Percentiles rank a stretch among this genome's conserved stretches.
Conservation (phyloP, 2,888 invertebrate genomes). For the Cerastis rubricosa region DNA sequence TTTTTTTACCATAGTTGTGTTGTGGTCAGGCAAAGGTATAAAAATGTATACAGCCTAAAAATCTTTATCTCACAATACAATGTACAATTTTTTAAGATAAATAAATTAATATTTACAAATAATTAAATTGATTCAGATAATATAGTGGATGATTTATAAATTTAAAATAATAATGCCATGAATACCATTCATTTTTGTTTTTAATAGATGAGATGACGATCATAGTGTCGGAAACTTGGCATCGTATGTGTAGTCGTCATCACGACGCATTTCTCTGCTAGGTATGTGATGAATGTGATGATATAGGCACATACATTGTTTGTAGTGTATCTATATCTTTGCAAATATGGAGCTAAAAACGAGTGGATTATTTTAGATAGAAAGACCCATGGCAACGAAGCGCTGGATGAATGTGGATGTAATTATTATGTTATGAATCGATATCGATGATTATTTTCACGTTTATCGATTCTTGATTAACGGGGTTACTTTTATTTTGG, state of each 20-base stretch:
- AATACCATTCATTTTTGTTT: not conserved
- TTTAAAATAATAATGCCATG: not conserved
- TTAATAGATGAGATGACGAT: not conserved
- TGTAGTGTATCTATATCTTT: not conserved
- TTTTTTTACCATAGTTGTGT: constrained; percentile 50
- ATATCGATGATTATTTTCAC: not conserved
- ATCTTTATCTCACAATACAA: not conserved
- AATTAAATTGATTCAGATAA: not conserved
- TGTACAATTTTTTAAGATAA: not conserved
- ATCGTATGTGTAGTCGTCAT: not conserved
- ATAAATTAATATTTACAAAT: not conserved
- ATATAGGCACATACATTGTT: not conserved
- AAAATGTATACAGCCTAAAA: constrained; percentile 21
- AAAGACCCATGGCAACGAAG: not conserved
- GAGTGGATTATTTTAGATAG: too few species aligned
- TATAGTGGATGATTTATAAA: not conserved
- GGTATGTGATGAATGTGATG: not conserved
- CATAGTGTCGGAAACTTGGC: not conserved
- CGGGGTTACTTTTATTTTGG: not conserved
- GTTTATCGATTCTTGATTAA: not conserved
- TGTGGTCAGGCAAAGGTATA: constrained; percentile 49
- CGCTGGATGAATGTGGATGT: not conserved
- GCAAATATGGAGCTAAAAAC: not conserved
- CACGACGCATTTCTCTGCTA: constrained; percentile 16
- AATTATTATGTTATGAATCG: not conserved